Evolutionary conservation across 92 coral and sea anemone species (phyloP).

Genomic region (Palythoa grandis): DNA sequence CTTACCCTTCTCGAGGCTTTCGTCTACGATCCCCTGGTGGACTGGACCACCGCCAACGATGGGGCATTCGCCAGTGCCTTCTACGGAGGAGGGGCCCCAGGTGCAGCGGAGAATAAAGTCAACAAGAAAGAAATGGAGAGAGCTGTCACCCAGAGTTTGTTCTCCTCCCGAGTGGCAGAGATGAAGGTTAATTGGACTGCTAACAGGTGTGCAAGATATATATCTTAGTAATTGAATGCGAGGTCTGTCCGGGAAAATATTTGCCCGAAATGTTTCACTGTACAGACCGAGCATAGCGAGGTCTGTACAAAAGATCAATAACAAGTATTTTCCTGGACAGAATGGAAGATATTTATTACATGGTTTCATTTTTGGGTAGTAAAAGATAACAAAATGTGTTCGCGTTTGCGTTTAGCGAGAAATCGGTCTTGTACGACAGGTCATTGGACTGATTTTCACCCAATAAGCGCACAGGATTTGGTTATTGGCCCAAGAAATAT

Average conservation of each 20-base stretch:
- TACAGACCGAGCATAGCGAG: too few relatives aligned
- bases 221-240: neutral
- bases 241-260: too few relatives aligned
- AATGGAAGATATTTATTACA: neutral
- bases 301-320: neutral
- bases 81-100: constrained; percentile 95
- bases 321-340: neutral
- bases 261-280: too few relatives aligned
- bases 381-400: too few relatives aligned
- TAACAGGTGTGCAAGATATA: constrained; percentile 65
- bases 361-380: too few relatives aligned
- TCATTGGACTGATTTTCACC: too few relatives aligned
- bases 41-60: constrained; percentile 98
- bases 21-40: constrained; percentile 97
- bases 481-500: too few relatives aligned
- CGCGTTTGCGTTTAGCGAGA: too few relatives aligned
- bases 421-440: too few relatives aligned
- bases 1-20: constrained; percentile 94
- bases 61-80: constrained; percentile 97
- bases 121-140: constrained; percentile 99
- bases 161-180: constrained; percentile 97
- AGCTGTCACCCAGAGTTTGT: constrained; percentile 94
- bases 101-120: constrained; percentile 81
- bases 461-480: too few relatives aligned
- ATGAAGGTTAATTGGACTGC: constrained; percentile 97